phyloP scores from a whole-genome alignment of 2,888 invertebrate genomes.

The Monoplex corrugatus region DNA sequence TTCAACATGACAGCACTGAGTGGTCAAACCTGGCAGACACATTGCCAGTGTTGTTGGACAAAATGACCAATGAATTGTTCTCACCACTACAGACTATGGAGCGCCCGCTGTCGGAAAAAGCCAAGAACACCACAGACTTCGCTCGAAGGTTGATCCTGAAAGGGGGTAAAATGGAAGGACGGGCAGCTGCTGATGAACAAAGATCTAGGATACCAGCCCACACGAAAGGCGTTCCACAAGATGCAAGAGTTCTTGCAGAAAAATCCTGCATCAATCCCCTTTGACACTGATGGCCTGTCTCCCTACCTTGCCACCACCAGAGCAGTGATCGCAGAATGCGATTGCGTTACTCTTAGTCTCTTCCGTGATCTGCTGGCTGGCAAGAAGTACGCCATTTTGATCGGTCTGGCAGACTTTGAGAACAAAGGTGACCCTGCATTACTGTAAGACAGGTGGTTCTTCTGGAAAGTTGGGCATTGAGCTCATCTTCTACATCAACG shows the following conservation, averaged over 20 bases:
- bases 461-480: conserved; percentile 46
- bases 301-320: conserved; percentile 45
- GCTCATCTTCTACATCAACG: conserved; percentile 52
- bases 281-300: conserved; percentile 29
- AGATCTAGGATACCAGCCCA: neutral
- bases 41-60: neutral
- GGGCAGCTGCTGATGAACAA: conserved; percentile 12
- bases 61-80: neutral
- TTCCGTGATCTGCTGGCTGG: conserved; percentile 47
- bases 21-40: too few species aligned
- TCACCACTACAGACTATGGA: neutral
- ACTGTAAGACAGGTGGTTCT: conserved; percentile 54
- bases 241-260: neutral
- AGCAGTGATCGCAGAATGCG: conserved; percentile 55
- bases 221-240: neutral
- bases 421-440: conserved; percentile 62
- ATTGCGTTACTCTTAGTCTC: conserved; percentile 55
- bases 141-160: neutral
- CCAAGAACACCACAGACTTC: neutral
- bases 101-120: neutral
- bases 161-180: neutral
- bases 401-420: conserved; percentile 56
- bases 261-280: neutral
- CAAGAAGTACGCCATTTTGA: conserved; percentile 56
- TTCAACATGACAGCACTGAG: too few species aligned